Percentiles rank a stretch among this genome's conserved stretches.
Conservation (phyloP, 2,113 vertebrate species). For the Bagarius yarrelli region DNA sequence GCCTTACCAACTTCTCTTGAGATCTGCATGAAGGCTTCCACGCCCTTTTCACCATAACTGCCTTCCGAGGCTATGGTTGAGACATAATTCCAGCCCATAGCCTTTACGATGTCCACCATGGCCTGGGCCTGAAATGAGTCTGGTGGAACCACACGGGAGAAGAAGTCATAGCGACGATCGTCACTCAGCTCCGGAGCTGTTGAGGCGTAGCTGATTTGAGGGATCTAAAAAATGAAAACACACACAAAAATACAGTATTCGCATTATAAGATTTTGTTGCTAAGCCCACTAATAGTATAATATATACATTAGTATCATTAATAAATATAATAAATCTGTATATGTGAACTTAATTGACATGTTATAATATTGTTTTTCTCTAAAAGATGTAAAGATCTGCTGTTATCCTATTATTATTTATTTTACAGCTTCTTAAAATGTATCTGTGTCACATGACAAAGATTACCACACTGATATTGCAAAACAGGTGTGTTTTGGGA, state of each 20-base stretch:
- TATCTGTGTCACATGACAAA: too few relatives aligned
- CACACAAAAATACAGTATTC: conserved; percentile 19
- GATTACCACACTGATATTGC: too few relatives aligned
- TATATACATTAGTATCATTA: too few relatives aligned
- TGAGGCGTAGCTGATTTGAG: conserved; percentile 97
- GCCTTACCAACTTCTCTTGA: conserved; percentile 93
- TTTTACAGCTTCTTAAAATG: too few relatives aligned
- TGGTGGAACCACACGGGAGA: conserved; percentile 96
- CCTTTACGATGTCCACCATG: conserved; percentile 97
- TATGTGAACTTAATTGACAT: too few relatives aligned
- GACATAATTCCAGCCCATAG: conserved; percentile 95
- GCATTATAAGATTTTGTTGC: too few relatives aligned
- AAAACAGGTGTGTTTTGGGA: too few relatives aligned
- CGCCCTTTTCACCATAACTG: conserved; percentile 96
- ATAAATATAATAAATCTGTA: too few relatives aligned
- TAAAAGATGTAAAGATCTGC: too few relatives aligned
- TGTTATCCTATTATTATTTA: too few relatives aligned
- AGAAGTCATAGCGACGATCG: conserved; percentile 96
- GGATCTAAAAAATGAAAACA: conserved; percentile 78
- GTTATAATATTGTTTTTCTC: too few relatives aligned
- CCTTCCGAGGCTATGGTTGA: conserved; percentile 96
- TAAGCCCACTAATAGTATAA: too few relatives aligned
- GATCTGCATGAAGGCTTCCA: conserved; percentile 95
- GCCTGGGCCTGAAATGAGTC: conserved; percentile 98
- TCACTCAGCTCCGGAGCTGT: conserved; percentile 97